Evolutionary conservation across 1,140 invertebrate genomes (phyloP), one percentile per base, ranked within the genome.

Genomic region (Cherax destructor): DNA sequence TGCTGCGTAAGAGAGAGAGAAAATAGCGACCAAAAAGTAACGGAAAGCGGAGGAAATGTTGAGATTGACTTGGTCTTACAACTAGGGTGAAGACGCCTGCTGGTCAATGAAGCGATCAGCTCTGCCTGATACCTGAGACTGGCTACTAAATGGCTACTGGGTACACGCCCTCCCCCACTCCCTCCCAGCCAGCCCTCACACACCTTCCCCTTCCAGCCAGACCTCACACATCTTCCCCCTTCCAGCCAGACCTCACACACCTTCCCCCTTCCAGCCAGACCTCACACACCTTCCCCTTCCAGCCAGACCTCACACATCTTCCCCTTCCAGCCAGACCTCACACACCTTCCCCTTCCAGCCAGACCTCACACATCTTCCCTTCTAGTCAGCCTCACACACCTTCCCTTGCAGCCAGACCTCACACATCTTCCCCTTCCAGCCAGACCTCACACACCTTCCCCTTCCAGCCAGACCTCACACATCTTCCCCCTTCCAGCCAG

Each of bases 91-190:
- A 86, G 84, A 86, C 52, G 80, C 88, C 80, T 76, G n/a, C 52
- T 49, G 50, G 56, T 41, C 88, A 90, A 41, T 90, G 88, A 90
- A 78, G 88, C 81, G 88, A 81, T 84, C 69, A 90, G 49, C 30
- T 50, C 88, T 50, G 47, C 65, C 88, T 76, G 88, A 90, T 90
- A 90, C 88, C 88, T 90, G 88, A 90, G 83, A 90, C 83, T 90
- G 80, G 88, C 80, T 84, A 90, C 88, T 90, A 90, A 90, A 84
- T 84, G 69, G 88, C 88, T 90, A 90, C 88, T 83, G 88, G 80
- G 88, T 69, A 90, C 80, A 90, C 18, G 69, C 69, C 47, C 77
- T 79, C 16, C 52, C 87, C 24, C 80, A 18, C 30, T 41, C 30
- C 30, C 30, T 61, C 52, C 49, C 69, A n/a, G 41, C 84, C 50